phyloP scores from a whole-genome alignment of 2,888 invertebrate species.

The Sepioteuthis lessoniana region DNA sequence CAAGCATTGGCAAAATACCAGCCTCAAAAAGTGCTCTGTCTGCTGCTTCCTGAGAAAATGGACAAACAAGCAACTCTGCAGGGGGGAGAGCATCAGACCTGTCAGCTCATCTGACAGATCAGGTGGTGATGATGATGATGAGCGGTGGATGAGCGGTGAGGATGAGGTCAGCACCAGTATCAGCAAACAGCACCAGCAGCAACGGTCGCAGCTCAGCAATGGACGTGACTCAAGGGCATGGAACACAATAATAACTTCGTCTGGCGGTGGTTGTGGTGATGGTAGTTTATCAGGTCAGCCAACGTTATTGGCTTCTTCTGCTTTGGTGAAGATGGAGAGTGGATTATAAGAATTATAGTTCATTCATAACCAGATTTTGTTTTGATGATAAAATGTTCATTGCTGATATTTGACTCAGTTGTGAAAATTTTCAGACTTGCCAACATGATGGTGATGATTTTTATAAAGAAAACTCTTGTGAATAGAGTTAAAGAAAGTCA shows the following conservation, averaged over 20 bases:
- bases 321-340: neutral
- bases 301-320: too few relatives aligned
- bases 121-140: neutral
- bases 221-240: slow-evolving; percentile 42
- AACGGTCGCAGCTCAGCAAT: slow-evolving; percentile 8
- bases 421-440: too few relatives aligned
- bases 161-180: neutral
- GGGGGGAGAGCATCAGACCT: slow-evolving; percentile 36
- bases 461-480: too few relatives aligned
- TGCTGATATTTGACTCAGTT: too few relatives aligned
- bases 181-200: slow-evolving; percentile 36
- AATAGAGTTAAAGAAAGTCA: neutral
- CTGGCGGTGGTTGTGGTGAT: neutral
- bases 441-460: too few relatives aligned
- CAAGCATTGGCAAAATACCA: slow-evolving; percentile 46
- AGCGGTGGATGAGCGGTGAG: too few relatives aligned
- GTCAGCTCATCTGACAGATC: slow-evolving; percentile 35
- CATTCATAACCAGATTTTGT: neutral
- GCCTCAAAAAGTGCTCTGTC: slow-evolving; percentile 38
- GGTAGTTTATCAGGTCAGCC: too few relatives aligned
- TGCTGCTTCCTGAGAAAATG: neutral
- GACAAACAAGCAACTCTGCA: neutral
- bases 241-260: slow-evolving; percentile 6
- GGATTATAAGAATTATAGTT: neutral
- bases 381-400: too few relatives aligned